Evolutionary conservation across 2,888 invertebrate species (phyloP), one percentile per base, ranked within the genome.

Genomic region (Caenorhabditis uteleia): DNA sequence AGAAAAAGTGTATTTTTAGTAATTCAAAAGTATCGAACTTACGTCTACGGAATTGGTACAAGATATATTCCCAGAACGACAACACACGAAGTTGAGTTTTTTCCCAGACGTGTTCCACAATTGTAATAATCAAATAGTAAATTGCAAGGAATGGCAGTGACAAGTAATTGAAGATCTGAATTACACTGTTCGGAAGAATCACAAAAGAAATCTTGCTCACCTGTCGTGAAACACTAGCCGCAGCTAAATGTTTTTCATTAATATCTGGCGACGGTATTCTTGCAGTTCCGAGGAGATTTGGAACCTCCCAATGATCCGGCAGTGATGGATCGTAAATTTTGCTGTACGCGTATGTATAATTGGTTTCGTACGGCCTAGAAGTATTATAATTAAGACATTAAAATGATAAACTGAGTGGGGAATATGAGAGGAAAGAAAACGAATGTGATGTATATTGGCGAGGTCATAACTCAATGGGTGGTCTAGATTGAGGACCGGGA

Each of bases 331-430:
- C 64, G 57, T 64, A 64, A 29, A 64, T 51, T 18, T 56, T 49
- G 25, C 57, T 53, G 42, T 68, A 56, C 6, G 71, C 68, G 57
- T 74, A 74, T 21, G 74, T 74, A 48, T 74, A 74, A 36, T 66
- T 61, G 21, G 74, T 74, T 39, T 62, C 59, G 58, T 60, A 67
- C 18, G 71, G 71, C 36, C 74, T 74, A 34, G 27, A 66, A 62
- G 43, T 23, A 18, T 4, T 40, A n/a, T 6, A 20, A 8, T 18
- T 40, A 29, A 45, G 18, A 18, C 14, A 16, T 12, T 31, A 16
- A 36, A 4, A 38, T 33, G 21, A 39, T 34, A 16, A 1, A 27
- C 16, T 43, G 25, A 43, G 23, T n/a, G n/a, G n/a, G n/a, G n/a
- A n/a, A n/a, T n/a, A n/a, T n/a, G n/a, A n/a, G n/a, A 43, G 12